These are phyloP conservation scores for Oncopodura yosiiana DNA, from an alignment of 1,140 invertebrate genomes.

Conservation along the genomic window DNA sequence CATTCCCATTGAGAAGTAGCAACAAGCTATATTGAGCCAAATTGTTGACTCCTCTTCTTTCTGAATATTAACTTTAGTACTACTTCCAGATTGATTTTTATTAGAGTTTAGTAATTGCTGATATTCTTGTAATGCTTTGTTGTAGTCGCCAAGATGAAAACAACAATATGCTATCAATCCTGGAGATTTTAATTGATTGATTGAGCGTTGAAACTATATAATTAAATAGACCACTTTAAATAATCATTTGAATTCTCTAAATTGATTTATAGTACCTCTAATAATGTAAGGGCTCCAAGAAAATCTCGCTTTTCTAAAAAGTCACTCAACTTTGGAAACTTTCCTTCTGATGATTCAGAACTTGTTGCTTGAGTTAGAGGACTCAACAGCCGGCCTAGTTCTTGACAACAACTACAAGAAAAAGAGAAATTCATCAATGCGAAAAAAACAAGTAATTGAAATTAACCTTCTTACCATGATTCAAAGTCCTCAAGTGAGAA, in stretches of 20 bases:
- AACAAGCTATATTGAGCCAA: conserved; percentile 76
- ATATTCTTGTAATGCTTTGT: conserved; percentile 68
- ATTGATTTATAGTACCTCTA: conserved; percentile 58
- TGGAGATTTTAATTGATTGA: conserved; percentile 20
- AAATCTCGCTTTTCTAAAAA: conserved; percentile 84
- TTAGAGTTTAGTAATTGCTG: conserved; percentile 38
- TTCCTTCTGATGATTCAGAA: conserved; percentile 7
- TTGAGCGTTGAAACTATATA: conserved; percentile 23
- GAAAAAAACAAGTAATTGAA: too few relatives aligned
- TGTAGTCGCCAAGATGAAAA: conserved; percentile 91
- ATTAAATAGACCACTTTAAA: not conserved
- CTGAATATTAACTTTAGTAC: conserved; percentile 25
- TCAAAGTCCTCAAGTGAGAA: too few relatives aligned
- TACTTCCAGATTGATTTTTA: conserved; percentile 33
- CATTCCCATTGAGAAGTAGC: conserved; percentile 89
- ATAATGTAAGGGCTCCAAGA: conserved; percentile 78
- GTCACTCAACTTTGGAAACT: conserved; percentile 73
- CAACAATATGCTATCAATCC: conserved; percentile 74
- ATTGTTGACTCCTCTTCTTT: conserved; percentile 37
- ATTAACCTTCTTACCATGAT: too few relatives aligned
- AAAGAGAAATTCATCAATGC: too few relatives aligned
- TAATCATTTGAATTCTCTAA: not conserved
- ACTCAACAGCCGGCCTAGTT: conserved; percentile 16
- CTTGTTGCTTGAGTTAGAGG: not conserved
- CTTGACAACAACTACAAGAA: conserved; percentile 25